A percentile compares a stretch with the other conserved stretches of the same genome.
phyloP scores from a whole-genome alignment of 2,113 vertebrate genomes.

The Archocentrus centrarchus region DNA sequence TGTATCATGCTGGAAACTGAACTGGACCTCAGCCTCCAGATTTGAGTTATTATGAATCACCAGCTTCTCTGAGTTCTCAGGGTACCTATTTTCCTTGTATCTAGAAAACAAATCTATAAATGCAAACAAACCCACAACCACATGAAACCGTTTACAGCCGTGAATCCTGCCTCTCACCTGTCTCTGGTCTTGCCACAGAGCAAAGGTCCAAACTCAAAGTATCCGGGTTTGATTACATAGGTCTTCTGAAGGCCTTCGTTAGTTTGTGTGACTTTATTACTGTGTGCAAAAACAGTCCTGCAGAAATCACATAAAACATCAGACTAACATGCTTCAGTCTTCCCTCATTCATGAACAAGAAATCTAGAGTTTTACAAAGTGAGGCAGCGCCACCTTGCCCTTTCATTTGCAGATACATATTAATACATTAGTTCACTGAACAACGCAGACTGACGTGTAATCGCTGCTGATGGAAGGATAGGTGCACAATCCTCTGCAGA shows the following conservation, averaged over 20 bases:
- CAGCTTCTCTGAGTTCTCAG: constrained; percentile 85
- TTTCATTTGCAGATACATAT: not conserved
- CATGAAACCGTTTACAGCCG: not conserved
- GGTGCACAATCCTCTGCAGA: constrained; percentile 83
- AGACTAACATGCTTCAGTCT: not conserved
- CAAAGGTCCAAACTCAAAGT: constrained; percentile 91
- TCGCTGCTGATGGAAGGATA: constrained; percentile 87
- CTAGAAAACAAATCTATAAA: constrained; percentile 69
- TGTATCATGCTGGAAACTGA: constrained; percentile 84
- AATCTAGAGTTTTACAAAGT: not conserved
- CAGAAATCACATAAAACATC: constrained; percentile 5
- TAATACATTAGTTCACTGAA: not conserved
- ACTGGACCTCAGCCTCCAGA: constrained; percentile 80
- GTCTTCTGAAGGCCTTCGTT: constrained; percentile 83
- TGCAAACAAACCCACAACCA: not conserved
- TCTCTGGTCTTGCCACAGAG: constrained; percentile 91
- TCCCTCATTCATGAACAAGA: not conserved
- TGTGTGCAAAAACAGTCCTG: constrained; percentile 83
- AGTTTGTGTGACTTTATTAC: constrained; percentile 69
- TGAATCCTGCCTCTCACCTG: constrained; percentile 74
- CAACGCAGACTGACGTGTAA: constrained; percentile 81
- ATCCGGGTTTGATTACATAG: constrained; percentile 77
- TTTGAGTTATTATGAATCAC: constrained; percentile 86
- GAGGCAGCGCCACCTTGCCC: not conserved
- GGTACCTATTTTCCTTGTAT: constrained; percentile 84